Conservation (phyloP, 1,140 invertebrate species). For the Potamilus streckersoni region DNA sequence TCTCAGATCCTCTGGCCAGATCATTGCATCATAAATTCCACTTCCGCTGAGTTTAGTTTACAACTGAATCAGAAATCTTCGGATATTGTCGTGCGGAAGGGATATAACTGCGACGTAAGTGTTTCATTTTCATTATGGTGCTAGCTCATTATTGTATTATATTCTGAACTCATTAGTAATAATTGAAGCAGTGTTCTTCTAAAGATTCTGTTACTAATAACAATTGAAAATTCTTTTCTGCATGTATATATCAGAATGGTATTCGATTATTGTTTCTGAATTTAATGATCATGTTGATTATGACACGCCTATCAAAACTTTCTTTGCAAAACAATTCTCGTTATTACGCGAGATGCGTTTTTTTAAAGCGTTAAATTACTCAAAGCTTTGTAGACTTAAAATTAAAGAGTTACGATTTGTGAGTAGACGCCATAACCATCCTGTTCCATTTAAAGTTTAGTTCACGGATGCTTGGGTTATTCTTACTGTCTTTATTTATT, state of each 20-base stretch:
- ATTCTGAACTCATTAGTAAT: not conserved
- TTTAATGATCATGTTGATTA: no score
- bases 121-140: not conserved
- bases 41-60: slow-evolving; percentile 34
- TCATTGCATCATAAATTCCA: slow-evolving; percentile 54
- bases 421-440: not conserved
- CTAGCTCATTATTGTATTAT: not conserved
- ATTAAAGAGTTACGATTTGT: not conserved
- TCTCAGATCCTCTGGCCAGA: slow-evolving; percentile 55
- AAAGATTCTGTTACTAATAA: not conserved
- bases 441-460: not conserved
- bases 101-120: slow-evolving; percentile 43
- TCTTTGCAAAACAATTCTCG: no score
- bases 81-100: slow-evolving; percentile 48
- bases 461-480: not conserved
- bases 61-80: slow-evolving; percentile 12
- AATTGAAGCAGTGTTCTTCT: not conserved
- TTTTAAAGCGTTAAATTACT: not conserved
- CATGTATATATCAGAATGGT: not conserved
- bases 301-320: no score
- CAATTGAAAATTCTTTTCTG: not conserved
- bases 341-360: no score
- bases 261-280: no score
- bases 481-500: not conserved
- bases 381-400: not conserved